phyloP scores from a whole-genome alignment of 2,113 vertebrate genomes.

The Notothenia rossii region DNA sequence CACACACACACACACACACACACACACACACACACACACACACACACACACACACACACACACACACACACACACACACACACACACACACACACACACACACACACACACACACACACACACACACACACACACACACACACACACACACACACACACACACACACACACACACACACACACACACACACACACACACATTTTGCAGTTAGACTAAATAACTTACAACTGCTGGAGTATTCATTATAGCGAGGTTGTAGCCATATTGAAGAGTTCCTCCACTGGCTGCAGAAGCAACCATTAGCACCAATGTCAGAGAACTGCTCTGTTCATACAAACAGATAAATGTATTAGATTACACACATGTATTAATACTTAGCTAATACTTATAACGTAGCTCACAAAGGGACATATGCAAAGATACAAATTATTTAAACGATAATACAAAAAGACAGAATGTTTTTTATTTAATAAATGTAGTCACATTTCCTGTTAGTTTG shows the following conservation, averaged over 20 bases:
- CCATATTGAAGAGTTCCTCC: conserved; percentile 95
- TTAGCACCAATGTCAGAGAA: conserved; percentile 85
- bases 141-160: background rate
- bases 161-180: background rate
- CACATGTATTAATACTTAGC: background rate
- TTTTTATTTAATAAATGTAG: background rate
- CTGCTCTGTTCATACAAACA: conserved; percentile 71
- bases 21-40: too few species aligned
- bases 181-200: too few species aligned
- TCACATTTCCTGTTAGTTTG: background rate
- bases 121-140: too few species aligned
- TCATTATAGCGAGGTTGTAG: conserved; percentile 94
- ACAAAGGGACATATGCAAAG: too few species aligned
- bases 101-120: too few species aligned
- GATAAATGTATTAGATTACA: conserved; percentile 4
- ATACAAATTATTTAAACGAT: too few species aligned
- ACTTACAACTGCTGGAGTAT: conserved; percentile 88
- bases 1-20: too few species aligned
- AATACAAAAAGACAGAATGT: too few species aligned
- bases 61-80: too few species aligned
- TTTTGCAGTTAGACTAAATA: background rate
- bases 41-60: too few species aligned
- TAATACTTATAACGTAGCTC: too few species aligned
- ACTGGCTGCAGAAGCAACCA: conserved; percentile 88
- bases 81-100: too few species aligned